Evolutionary conservation across 2,797 vertebrate genomes (phyloP), one percentile per base, ranked within the genome.

Genomic region (Falco naumanni): DNA sequence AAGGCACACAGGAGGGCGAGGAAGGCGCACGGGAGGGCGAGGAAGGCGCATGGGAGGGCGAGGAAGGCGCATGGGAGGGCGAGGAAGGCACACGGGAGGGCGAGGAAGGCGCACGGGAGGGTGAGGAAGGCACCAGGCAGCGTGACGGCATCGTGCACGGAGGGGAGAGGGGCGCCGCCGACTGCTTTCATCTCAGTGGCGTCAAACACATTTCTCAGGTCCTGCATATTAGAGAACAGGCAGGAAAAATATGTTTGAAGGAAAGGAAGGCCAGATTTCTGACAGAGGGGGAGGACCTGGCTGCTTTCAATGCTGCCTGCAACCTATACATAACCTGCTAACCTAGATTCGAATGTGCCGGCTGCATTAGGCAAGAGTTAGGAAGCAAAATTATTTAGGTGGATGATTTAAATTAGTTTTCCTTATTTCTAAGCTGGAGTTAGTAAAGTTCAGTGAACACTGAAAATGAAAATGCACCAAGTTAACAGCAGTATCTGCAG

Each of bases 141-240:
- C 24, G 51, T 43, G 17, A 1, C 0, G 1, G 43, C 43, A 56
- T 33, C 1, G 0, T 4, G 18, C 0, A 4, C 47, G 28, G 25
- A 8, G 2, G 11, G 41, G 33, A 61, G 60, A 47, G 47, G 12
- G 39, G 13, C 29, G 12, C 7, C 1, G 0, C 11, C 1, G 0
- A 50, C 64, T 53, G 45, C 64, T 69, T 68, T 47, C 28, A 22
- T 45, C 51, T 20, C 50, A 39, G 1, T 0, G 0, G 21, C 6
- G 15, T 16, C 41, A 10, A 21, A 80, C 31, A 50, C 37, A 41
- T 47, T 47, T 19, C 5, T 28, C n/a, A 37, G 54, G 26, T 29
- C 34, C 8, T 34, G 7, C 20, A 2, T 39, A 3, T 53, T n/a
- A n/a, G 7, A 18, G 54, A 68, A n/a, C 6, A 48, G 37, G 17